Conservation (phyloP, 2,888 invertebrate genomes). For the Drosophila mimetica region DNA sequence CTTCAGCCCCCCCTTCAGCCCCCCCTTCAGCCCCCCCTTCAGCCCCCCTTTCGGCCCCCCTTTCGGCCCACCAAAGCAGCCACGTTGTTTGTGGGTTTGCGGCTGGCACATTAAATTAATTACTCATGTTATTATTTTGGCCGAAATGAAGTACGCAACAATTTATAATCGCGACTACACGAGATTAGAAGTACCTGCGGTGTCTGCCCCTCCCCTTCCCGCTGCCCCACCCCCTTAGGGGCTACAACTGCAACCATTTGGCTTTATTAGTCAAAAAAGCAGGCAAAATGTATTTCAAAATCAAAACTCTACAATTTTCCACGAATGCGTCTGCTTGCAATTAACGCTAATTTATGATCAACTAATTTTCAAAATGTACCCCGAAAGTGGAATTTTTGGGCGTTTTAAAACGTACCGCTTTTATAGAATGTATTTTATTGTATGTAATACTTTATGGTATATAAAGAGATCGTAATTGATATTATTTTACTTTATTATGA, state of each 20-base stretch:
- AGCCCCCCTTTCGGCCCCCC: not conserved
- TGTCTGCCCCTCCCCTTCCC: constrained; percentile 6
- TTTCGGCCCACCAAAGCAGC: constrained; percentile 27
- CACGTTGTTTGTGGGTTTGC: constrained; percentile 41
- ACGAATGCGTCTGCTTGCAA: constrained; percentile 63
- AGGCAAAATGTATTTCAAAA: constrained; percentile 47
- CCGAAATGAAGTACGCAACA: constrained; percentile 83
- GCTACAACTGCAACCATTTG: constrained; percentile 57
- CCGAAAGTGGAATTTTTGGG: constrained; percentile 5
- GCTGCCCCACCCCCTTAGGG: not conserved
- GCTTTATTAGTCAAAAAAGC: constrained; percentile 80
- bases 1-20: constrained; percentile 4
- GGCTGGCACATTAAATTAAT: constrained; percentile 82
- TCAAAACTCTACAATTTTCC: constrained; percentile 48
- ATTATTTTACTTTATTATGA: too few species aligned
- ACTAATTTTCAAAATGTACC: constrained; percentile 56
- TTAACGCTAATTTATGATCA: constrained; percentile 78
- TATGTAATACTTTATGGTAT: not conserved
- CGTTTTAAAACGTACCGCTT: not conserved
- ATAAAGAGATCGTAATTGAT: not conserved
- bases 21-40: not conserved
- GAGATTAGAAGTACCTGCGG: constrained; percentile 82
- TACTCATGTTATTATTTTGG: constrained; percentile 83
- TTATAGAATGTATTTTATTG: not conserved
- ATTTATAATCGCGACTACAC: constrained; percentile 82